Base-by-base conservation (phyloP, 2,888 invertebrate genomes). In the Drosophila merina region DNA sequence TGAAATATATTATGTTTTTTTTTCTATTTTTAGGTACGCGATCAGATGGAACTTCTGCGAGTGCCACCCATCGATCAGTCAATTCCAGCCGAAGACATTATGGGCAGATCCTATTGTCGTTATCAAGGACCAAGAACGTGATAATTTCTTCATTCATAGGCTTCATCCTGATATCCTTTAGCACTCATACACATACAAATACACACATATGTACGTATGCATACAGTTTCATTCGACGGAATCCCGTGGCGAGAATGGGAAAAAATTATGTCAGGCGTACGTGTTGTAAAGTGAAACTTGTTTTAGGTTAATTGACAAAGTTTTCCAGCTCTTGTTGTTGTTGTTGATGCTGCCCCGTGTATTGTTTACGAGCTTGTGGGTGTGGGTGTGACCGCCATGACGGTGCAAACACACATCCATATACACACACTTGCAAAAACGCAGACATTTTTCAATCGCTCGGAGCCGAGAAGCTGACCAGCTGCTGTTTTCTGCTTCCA, bases 51-150 rank as follows among this genome's bases (percentile, higher is more conserved):
- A 72, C 91, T 92, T 57, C 92, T 93, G 67, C 93, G 93, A 59
- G 92, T 93, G 80, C 93, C 93, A 74, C 93, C 94, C 28, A 91
- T 93, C 78, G 94, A 94, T 88, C 93, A 93, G 79, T 92, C 93
- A 85, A 94, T 94, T 89, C 93, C 93, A 72, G 91, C 92, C 71
- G 93, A 93, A 86, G 93, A 93, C 88, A 93, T 93, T 82, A 92
- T 93, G 90, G 93, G 93, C 72, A 91, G 93, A 81, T 93, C 93
- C 78, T 93, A 93, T 89, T 93, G 93, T 88, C 93, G 93, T 75
- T 93, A 92, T 86, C 90, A 91, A 88, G 92, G 92, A 89, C 92
- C 92, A 91, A 91, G 91, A 89, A 91, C 92, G 89, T 92, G 91
- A 92, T 91, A 85, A 85, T 80, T 88, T 83, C 74, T 86, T 75